These are phyloP conservation scores for Ramphastos sulfuratus DNA, from an alignment of 2,113 vertebrate species.

Conservation along the genomic window DNA sequence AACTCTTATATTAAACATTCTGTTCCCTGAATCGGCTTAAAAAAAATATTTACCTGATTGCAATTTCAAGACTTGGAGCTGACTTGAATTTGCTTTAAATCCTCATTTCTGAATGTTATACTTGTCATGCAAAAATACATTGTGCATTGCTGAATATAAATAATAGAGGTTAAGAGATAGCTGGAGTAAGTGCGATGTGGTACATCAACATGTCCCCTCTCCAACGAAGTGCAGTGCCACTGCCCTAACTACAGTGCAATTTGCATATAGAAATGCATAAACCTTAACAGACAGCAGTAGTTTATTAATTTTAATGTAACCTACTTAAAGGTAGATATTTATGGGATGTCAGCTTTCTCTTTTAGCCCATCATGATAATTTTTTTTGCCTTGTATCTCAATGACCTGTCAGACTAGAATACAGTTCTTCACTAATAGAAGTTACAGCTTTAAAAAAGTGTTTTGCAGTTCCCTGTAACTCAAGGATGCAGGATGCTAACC, in stretches of 20 bases:
- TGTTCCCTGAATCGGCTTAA: background rate
- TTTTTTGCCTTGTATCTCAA: background rate
- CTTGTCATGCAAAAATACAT: background rate
- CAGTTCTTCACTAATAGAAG: background rate
- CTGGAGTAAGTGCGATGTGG: background rate
- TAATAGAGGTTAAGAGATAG: background rate
- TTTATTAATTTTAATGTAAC: background rate
- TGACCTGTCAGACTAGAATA: background rate
- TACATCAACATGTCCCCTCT: background rate
- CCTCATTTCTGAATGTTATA: background rate
- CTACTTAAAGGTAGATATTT: background rate
- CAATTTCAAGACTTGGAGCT: background rate
- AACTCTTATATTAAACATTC: background rate
- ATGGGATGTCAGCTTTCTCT: background rate
- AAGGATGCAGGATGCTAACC: background rate
- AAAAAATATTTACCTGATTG: background rate
- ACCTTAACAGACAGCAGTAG: background rate
- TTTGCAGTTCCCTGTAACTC: background rate
- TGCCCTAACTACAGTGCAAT: background rate
- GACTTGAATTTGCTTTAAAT: background rate
- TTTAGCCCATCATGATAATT: background rate
- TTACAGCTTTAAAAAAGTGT: background rate
- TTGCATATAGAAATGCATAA: background rate
- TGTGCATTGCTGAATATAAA: background rate
- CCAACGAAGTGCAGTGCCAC: background rate